Base-by-base conservation (phyloP, 30 jellyfish, hydroid and myxozoan species). In the Rhopilema esculentum region DNA sequence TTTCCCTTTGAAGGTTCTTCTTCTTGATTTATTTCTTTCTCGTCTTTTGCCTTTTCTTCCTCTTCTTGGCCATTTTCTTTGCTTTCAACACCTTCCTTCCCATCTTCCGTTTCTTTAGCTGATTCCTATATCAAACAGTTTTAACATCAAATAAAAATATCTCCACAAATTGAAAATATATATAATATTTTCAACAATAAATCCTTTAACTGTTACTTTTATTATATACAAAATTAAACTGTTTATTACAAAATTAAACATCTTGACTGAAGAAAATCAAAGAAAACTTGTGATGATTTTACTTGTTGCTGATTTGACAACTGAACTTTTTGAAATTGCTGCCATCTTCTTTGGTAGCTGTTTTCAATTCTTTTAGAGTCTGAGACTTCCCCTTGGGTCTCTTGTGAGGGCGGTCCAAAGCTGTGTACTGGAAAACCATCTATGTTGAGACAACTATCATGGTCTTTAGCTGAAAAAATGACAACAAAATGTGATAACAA, bases 291-390 rank as follows among this genome's bases (percentile, higher is more conserved):
- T 32, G 85, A 6, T 1, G 88, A 27, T 32, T 72, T 27, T 19
- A 33, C 88, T n/a, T 69, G 65, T 18, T 87, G 86, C n/a, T 75
- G 87, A 23, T 26, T 25, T 26, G 85, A 52, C 17, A 75, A 23
- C 82, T 85, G 94, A 20, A 85, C 88, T 52, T 85, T 85, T 52
- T 85, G 94, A 66, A 85, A 85, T 49, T 85, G 94, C 72, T 85
- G 94, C 94, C 94, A 85, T 25, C 94, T 73, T 67, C 76, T 73
- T 51, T 85, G 94, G 50, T 85, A 85, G 67, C 88, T 85, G 48
- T 85, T 76, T 28, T 85, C 94, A 22, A 62, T 85, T 23, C 29
- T 69, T 31, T 73, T 85, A 9, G 94, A 49, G 32, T 66, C 67
- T 0, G 92, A 1, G 31, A 64, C 64, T 17, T 64, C 66, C 8